Base-by-base conservation (phyloP, 2,797 vertebrate genomes). In the Agapornis canus region DNA sequence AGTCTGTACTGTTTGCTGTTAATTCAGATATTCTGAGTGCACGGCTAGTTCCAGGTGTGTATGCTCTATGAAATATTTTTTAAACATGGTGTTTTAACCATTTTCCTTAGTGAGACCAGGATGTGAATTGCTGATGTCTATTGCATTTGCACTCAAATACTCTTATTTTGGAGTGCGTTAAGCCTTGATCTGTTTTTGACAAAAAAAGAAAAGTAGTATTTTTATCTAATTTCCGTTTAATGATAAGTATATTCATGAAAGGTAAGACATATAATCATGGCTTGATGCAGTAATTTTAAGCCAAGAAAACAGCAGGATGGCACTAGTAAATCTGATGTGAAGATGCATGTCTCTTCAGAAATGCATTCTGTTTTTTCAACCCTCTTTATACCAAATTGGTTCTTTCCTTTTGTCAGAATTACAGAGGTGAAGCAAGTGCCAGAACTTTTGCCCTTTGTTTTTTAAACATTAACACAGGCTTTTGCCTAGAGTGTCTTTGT, bases 81-180 rank as follows among this genome's bases (percentile, higher is more conserved):
- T 79, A 65, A 75, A 73, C 54, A 51, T 80, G 66, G 76, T 70
- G 61, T 81, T 83, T 75, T 71, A 81, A 85, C 72, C 49, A 18
- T 94, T 91, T 95, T 84, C 69, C 40, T 71, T 65, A 60, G 86
- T 64, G 52, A 91, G 82, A 93, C 69, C 69, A 80, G 72, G 76
- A 49, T 29, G 10, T 77, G 70, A 82, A 92, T 92, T 87, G 71
- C 93, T 92, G 77, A 91, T 77, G 49, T 6, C 42, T 94, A 13
- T 86, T 96, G 56, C 90, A 93, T 95, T 97, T 94, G 83, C 91
- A 91, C 92, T 90, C 92, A 88, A 91, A 94, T 92, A 90, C 40
- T 83, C 59, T 35, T 35, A 81, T 91, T 91, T 79, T 48, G 40
- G 85, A 94, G 65, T 49, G 68, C 90, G 75, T 96, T 94, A 94